Evolutionary conservation across 2,888 invertebrate genomes (phyloP).

Genomic region (Brenthis daphne): DNA sequence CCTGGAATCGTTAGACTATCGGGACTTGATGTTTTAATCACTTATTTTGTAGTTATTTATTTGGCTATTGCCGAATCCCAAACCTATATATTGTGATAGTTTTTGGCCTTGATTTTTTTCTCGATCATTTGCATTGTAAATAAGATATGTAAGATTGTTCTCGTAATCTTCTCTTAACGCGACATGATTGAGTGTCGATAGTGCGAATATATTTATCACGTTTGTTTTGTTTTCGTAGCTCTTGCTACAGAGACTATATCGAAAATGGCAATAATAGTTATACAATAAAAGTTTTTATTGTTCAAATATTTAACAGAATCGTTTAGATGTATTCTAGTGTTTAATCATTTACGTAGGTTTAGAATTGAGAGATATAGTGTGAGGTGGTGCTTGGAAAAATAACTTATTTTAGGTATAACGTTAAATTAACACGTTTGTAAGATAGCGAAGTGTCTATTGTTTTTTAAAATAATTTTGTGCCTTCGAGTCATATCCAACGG

Average conservation of each 20-base stretch:
- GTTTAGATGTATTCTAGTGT: constrained; percentile 57
- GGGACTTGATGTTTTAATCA: constrained; percentile 49
- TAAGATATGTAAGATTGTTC: constrained; percentile 64
- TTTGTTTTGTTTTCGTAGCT: constrained; percentile 35
- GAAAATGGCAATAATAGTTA: constrained; percentile 78
- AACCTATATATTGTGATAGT: constrained; percentile 71
- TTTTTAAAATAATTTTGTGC: constrained; percentile 66
- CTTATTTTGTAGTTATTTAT: constrained; percentile 58
- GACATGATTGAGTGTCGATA: constrained; percentile 56
- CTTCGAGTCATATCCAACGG: constrained; percentile 79
- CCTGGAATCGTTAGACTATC: constrained; percentile 63
- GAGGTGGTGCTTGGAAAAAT: constrained; percentile 66
- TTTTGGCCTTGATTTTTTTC: constrained; percentile 65
- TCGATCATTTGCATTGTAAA: constrained; percentile 73
- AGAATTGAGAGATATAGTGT: constrained; percentile 57
- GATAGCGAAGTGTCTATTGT: constrained; percentile 53
- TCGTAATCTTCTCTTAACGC: constrained; percentile 64
- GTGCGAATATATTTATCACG: constrained; percentile 40
- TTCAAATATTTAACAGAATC: constrained; percentile 68
- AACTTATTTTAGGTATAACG: constrained; percentile 46
- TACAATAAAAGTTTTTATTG: constrained; percentile 67
- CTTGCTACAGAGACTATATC: constrained; percentile 55
- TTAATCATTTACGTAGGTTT: constrained; percentile 66
- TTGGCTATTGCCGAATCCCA: constrained; percentile 77
- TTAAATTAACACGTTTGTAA: constrained; percentile 49